These are phyloP conservation scores for Loriculus beryllinus DNA, from an alignment of 2,797 vertebrate genomes.

Conservation along the genomic window DNA sequence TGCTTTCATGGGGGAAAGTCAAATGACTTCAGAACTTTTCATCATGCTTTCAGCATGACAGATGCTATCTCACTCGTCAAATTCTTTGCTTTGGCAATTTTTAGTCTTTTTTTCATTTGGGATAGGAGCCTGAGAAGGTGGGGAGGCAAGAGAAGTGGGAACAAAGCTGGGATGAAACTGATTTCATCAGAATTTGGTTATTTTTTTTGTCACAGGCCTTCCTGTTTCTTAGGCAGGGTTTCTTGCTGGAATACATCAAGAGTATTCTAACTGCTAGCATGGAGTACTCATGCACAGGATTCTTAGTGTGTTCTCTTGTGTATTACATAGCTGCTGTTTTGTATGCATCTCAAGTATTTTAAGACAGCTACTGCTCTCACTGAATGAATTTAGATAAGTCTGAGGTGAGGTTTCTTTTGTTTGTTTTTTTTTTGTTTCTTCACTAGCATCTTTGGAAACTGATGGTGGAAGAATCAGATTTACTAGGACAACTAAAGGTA, in stretches of 20 bases:
- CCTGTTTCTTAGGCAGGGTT: background rate
- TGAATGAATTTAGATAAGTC: background rate
- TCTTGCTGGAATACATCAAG: background rate
- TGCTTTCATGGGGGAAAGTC: background rate
- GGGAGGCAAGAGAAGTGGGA: background rate
- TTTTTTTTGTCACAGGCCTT: background rate
- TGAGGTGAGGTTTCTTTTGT: background rate
- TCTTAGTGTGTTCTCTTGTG: background rate
- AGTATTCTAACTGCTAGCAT: background rate
- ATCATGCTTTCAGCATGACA: background rate
- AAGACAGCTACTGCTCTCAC: background rate
- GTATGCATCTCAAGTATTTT: background rate
- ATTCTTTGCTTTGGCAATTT: background rate
- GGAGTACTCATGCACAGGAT: background rate
- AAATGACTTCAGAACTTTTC: background rate
- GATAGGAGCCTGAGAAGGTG: background rate
- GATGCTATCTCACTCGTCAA: background rate
- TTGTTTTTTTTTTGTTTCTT: conserved; percentile 14
- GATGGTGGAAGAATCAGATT: conserved; percentile 95
- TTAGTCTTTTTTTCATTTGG: background rate
- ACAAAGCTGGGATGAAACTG: background rate
- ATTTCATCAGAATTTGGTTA: background rate
- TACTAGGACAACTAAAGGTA: conserved; percentile 96
- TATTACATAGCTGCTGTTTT: background rate
- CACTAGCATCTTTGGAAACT: conserved; percentile 95